A percentile compares a stretch with the other conserved stretches of the same genome.
phyloP scores from a whole-genome alignment of 2,113 vertebrate genomes.

The Tachycineta bicolor region DNA sequence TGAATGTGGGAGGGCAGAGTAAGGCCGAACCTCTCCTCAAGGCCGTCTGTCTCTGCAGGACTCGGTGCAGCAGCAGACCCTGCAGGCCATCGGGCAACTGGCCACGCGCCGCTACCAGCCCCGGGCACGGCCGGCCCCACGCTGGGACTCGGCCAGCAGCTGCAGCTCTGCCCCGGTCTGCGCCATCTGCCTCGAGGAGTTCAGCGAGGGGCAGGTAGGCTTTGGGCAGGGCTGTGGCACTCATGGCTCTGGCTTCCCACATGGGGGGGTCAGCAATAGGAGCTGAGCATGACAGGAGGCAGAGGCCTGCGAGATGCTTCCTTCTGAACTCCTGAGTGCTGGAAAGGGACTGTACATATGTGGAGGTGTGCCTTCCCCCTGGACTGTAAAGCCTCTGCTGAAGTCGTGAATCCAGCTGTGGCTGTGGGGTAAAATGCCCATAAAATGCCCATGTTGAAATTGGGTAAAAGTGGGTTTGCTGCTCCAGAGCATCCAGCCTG shows the following conservation, averaged over 20 bases:
- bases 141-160: constrained; percentile 86
- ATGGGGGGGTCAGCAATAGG: rapidly evolving
- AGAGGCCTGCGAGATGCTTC: not conserved
- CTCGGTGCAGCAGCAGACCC: constrained; percentile 90
- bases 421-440: not conserved
- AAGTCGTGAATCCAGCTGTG: not conserved
- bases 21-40: not conserved
- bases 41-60: constrained; percentile 74
- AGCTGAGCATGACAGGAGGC: not conserved
- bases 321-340: not conserved
- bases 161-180: constrained; percentile 90
- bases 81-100: constrained; percentile 87
- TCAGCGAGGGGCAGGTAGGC: constrained; percentile 93
- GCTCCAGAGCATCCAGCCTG: not conserved
- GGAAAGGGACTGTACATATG: not conserved
- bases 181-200: constrained; percentile 96
- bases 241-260: rapidly evolving
- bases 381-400: not conserved
- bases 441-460: rapidly evolving
- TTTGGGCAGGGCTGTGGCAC: not conserved
- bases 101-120: constrained; percentile 86
- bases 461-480: not conserved
- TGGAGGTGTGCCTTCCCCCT: not conserved
- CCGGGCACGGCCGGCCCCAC: constrained; percentile 67
- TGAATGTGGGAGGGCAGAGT: rapidly evolving